Conservation (phyloP, 2,797 vertebrate species). For the Mormyrops attenuatus region DNA sequence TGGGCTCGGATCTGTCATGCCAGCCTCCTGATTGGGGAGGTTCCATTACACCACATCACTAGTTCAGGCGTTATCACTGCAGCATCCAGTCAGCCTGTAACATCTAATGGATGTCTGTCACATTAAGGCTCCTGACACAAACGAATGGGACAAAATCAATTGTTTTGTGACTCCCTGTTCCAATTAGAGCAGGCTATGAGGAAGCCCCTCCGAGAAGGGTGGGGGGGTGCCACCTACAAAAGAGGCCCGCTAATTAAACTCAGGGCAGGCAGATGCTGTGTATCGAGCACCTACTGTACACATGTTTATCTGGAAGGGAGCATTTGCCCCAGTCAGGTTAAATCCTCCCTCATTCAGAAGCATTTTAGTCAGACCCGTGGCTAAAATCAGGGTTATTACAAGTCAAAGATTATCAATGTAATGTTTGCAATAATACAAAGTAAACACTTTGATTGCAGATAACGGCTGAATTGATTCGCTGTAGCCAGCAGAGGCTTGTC, state of each 20-base stretch:
- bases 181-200: not conserved
- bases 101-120: not conserved
- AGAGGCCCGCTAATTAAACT: not conserved
- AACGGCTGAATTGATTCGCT: not conserved
- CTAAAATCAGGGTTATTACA: not conserved
- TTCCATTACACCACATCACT: not conserved
- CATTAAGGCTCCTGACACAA: slow-evolving; percentile 10
- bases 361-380: not conserved
- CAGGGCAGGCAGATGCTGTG: not conserved
- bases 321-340: not conserved
- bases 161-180: slow-evolving; percentile 6
- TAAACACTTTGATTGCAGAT: not conserved
- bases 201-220: not conserved
- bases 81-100: not conserved
- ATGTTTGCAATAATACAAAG: not conserved
- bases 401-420: not conserved
- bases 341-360: not conserved
- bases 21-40: not conserved
- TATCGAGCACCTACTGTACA: not conserved
- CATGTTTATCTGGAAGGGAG: not conserved
- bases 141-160: not conserved
- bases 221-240: not conserved
- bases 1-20: slow-evolving; percentile 9
- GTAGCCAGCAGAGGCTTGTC: not conserved
- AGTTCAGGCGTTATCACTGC: not conserved